Evolutionary conservation across 23 tunicate genomes (phyloP), one percentile per base, ranked within the genome.

Genomic region (Styela plicata): DNA sequence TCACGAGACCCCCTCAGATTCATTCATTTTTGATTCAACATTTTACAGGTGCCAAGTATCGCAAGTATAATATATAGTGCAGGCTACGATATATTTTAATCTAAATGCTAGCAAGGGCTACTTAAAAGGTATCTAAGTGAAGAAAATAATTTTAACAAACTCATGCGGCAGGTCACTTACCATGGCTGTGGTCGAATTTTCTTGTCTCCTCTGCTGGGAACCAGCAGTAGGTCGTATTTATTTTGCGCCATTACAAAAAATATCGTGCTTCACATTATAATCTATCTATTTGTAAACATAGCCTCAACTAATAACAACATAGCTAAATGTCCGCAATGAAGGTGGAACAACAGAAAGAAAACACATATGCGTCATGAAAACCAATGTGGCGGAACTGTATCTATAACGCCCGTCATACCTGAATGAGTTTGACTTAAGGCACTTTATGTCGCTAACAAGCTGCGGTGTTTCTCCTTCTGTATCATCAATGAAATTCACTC

Each of bases 101-200:
- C n/a, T n/a, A n/a, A n/a, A n/a, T n/a, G n/a, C n/a, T n/a, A n/a
- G n/a, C n/a, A n/a, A n/a, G n/a, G n/a, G n/a, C n/a, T n/a, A n/a
- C n/a, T n/a, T n/a, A n/a, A n/a, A n/a, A n/a, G n/a, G n/a, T n/a
- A n/a, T n/a, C n/a, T n/a, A n/a, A n/a, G n/a, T n/a, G n/a, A n/a
- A n/a, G n/a, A n/a, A n/a, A n/a, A n/a, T n/a, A n/a, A n/a, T n/a
- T n/a, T n/a, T n/a, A n/a, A n/a, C n/a, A n/a, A n/a, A n/a, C n/a
- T n/a, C n/a, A n/a, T n/a, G n/a, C n/a, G n/a, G n/a, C n/a, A 67
- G 71, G 22, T 67, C 2, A 61, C 97, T 83, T 66, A 91, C 97
- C 97, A 91, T 19, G 97, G 97, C 70, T 91, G 97, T 73, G 85
- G 85, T 69, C 90, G 82, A 24, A 91, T 82, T 20, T 35, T 73